Evolutionary conservation across 2,888 invertebrate genomes (phyloP), one percentile per base, ranked within the genome.

Genomic region (Cerastis rubricosa): DNA sequence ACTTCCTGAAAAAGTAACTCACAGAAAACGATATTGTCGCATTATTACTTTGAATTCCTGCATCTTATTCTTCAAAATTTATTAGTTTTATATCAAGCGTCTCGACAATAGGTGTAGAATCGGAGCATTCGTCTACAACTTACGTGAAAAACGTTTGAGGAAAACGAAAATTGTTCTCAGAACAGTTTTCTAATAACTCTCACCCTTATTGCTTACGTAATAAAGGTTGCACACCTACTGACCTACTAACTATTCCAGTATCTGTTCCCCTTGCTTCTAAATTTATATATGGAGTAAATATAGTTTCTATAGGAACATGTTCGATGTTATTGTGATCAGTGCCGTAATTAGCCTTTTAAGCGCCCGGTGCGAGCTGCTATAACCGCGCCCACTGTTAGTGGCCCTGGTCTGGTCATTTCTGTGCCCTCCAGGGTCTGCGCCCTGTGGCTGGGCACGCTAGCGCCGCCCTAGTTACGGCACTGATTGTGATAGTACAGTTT

Each of bases 271-370:
- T 79, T 78, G 80, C 67, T 69, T 73, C 79, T 66, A 64, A 86
- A 87, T 86, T 89, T 88, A 87, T 90, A 88, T 83, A 85, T 86
- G 57, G 70, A 85, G 74, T 78, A 85, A 83, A 87, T 86, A 85
- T 88, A 87, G 79, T 80, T 84, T 71, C 49, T 86, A 72, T 85
- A 61, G 11, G 12, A n/a, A 14, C 1, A 35, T 49, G 29, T 64
- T 68, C 2, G 35, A 35, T 19, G 35, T 22, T 69, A 59, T 70
- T 63, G 40, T 84, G 1, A n/a, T n/a, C n/a, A n/a, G n/a, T n/a
- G n/a, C n/a, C n/a, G n/a, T n/a, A n/a, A n/a, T n/a, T n/a, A n/a
- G n/a, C n/a, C n/a, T n/a, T n/a, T n/a, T n/a, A n/a, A n/a, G n/a
- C n/a, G n/a, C n/a, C n/a, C n/a, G n/a, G n/a, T n/a, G n/a, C n/a